Base-by-base conservation (phyloP, 2,797 vertebrate genomes). In the Manis crassicaudata region DNA sequence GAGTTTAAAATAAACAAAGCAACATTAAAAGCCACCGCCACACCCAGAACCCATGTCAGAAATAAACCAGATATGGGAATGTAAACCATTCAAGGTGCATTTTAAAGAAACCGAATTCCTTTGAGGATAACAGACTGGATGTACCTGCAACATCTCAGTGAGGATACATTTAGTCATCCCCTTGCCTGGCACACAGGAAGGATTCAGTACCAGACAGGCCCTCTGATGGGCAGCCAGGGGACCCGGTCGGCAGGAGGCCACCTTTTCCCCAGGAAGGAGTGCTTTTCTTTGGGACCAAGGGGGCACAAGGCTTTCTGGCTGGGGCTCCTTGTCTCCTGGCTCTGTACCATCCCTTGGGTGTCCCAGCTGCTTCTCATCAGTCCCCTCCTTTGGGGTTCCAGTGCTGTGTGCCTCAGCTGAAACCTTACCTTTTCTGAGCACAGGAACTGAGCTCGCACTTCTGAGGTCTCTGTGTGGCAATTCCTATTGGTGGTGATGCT, bases 1-100 rank as follows among this genome's bases (percentile, higher is more conserved):
- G 92, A 94, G 93, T 86, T 97, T 96, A 96, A 96, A 94, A 97
- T 94, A 98, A 96, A 96, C 97, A 97, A 96, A 95, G 93, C 87
- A 79, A 85, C 94, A 86, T 92, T 96, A 92, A 97, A 94, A 96
- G 58, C 81, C 77, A 90, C 29, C 1, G 1, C 84, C 94, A 96
- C 93, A 88, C 96, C 97, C 93, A 90, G 89, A 79, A 54, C 27
- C 32, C 29, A 63, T 32, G 68, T 95, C 89, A 95, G 85, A 40
- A 72, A 83, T 77, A 93, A 96, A 94, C 96, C 73, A 90, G 89
- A 95, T 85, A 60, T 46, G 10, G 50, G 81, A 73, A 92, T 95
- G 96, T 96, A 97, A 97, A 70, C 68, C 76, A 63, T 79, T 50
- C 80, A 96, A 88, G 90, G 93, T 85, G 85, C 95, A 76, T 96